Evolutionary conservation across 2,113 vertebrate species (phyloP).

Genomic region (Anser brachyrhynchus): DNA sequence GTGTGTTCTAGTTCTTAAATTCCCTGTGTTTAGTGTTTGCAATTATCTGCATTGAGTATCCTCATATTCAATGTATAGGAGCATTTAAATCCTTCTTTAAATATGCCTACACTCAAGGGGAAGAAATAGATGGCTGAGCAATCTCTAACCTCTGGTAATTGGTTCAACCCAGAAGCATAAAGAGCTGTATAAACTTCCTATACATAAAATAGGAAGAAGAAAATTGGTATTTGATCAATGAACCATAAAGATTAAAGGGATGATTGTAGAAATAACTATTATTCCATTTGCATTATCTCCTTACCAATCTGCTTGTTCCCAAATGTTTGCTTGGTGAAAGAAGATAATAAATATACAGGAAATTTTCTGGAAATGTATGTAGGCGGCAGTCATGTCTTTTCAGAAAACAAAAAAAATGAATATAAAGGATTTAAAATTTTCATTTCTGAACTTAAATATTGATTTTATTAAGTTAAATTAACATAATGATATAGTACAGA

Average conservation of each 20-base stretch:
- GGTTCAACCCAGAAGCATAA: not conserved
- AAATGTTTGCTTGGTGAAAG: not conserved
- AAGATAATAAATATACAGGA: not conserved
- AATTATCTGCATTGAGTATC: not conserved
- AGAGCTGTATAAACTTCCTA: not conserved
- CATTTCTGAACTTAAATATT: not conserved
- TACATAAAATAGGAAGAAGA: not conserved
- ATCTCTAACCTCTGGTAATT: not conserved
- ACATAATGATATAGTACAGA: not conserved
- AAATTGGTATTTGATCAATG: not conserved
- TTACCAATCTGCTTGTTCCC: not conserved
- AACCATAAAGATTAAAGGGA: not conserved
- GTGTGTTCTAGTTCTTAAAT: not conserved
- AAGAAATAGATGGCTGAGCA: not conserved
- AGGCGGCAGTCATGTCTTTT: not conserved
- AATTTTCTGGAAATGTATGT: not conserved
- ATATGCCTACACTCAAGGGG: not conserved
- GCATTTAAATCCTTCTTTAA: not conserved
- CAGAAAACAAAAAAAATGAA: not conserved
- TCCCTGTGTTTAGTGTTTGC: not conserved
- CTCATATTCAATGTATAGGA: not conserved
- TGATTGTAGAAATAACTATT: not conserved
- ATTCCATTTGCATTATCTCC: not conserved
- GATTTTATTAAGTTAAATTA: not conserved
- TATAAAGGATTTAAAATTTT: not conserved